Evolutionary conservation across 1,140 invertebrate species (phyloP), one percentile per base, ranked within the genome.

Genomic region (Pseudachorutes palmiensis): DNA sequence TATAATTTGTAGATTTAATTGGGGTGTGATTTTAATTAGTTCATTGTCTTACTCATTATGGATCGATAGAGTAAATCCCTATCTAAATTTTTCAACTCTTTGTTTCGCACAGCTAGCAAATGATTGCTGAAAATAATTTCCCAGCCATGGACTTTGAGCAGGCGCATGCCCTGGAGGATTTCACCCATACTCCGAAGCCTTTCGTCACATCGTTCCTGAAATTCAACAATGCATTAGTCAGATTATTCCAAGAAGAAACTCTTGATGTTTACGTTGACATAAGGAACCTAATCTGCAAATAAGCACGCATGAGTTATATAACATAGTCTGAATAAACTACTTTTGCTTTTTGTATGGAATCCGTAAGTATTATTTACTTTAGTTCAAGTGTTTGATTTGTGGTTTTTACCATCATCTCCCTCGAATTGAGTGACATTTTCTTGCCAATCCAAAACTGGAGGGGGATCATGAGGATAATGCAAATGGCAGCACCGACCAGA

Each of bases 141-240:
- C 90, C 90, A 92, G 16, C 87, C 88, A 75, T 88, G 85, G 2
- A 93, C 79, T 75, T 93, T 93, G 14, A 93, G 83, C 2, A 90
- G 80, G 77, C 87, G 86, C 22, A 92, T 90, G 3, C 88, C 88
- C 75, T 90, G 86, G 31, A 94, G 78, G 58, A 90, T 83, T 79
- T 92, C 90, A 66, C 87, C 88, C 45, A 88, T 86, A 76, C 86
- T 84, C 57, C 85, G 84, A 41, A 92, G 78, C 36, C 91, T 81
- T 68, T 86, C 84, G 76, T 93, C 91, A 24, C 86, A 87, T 49
- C 81, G 82, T 77, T 86, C 80, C 86, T 86, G 66, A 26, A 55
- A 55, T 16, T 45, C 36, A 45, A 45, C 36, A 45, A 45, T 45
- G 36, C 36, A 12, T 19, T 45, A 45, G 9, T 45, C 36, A 45